Percentiles rank a stretch among this genome's conserved stretches.
These are phyloP conservation scores for Drosophila subquinaria DNA, from an alignment of 2,888 invertebrate genomes.

Conservation along the genomic window DNA sequence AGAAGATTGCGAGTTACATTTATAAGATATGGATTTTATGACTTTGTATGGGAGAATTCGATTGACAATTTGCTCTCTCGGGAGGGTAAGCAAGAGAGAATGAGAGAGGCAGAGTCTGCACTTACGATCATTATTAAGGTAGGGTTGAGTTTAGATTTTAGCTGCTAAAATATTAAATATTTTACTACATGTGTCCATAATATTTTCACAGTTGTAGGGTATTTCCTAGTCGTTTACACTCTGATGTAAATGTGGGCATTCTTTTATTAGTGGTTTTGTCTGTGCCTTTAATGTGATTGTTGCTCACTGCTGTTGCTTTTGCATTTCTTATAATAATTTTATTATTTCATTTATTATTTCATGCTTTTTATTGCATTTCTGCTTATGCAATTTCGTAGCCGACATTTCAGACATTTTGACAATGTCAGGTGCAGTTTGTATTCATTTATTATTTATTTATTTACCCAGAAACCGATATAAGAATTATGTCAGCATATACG, in stretches of 20 bases:
- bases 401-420: conserved; percentile 49
- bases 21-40: background rate
- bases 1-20: background rate
- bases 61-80: too few species aligned
- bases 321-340: conserved; percentile 35
- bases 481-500: conserved; percentile 70
- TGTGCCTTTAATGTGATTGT: conserved; percentile 36
- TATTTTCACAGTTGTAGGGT: conserved; percentile 11
- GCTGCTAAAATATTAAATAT: background rate
- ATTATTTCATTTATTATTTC: conserved; percentile 53
- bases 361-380: conserved; percentile 50
- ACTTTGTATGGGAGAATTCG: background rate
- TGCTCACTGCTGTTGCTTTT: conserved; percentile 27
- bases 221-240: conserved; percentile 3
- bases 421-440: conserved; percentile 78
- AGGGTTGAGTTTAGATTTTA: background rate
- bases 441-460: conserved; percentile 33
- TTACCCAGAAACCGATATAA: conserved; percentile 17
- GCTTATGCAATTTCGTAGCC: conserved; percentile 67
- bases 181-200: background rate
- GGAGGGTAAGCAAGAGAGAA: background rate
- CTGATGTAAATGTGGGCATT: background rate
- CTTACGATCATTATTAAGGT: background rate
- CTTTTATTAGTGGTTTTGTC: background rate
- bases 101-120: background rate